Base-by-base conservation (phyloP, 2,797 vertebrate genomes). In the Anguilla pacifica region DNA sequence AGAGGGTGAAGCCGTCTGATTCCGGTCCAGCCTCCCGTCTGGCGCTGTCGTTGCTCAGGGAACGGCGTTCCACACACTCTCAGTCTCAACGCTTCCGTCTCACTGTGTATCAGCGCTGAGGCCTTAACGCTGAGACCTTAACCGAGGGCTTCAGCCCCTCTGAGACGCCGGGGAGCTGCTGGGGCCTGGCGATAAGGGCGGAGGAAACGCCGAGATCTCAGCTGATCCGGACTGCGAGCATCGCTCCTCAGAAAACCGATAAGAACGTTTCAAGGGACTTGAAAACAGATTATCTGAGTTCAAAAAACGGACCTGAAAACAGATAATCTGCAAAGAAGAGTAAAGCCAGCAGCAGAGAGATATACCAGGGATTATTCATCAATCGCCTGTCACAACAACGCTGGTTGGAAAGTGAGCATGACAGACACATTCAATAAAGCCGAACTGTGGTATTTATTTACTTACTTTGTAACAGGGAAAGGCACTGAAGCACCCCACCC, bases 121-220 rank as follows among this genome's bases (percentile, higher is more conserved):
- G 5, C 61, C 61, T 67, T 67, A 67, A 9, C 61, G 74, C 19
- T 59, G 67, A 59, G 86, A 51, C 53, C 13, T 72, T 53, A 67
- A 2, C 25, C 6, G 2, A 28, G 74, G 17, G 22, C 70, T 22
- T 59, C 59, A 59, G 86, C 57, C 53, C 13, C 67, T 53, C 3
- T 0, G 87, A 84, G 25, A 39, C 72, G 83, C 72, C 28, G 72
- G 64, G 86, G 88, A 70, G 85, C 86, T 84, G 86, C 31, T 88
- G 2, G 90, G 49, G 49, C 87, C 85, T 89, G 83, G 0, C 5
- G 91, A 90, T 86, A 90, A 90, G 89, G 91, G 88, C 87, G 70
- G 74, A 88, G 83, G 28, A 1, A 89, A 55, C 82, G 59, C 77
- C 88, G 87, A 89, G 84, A 91, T 91, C 67, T 19, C 46, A 84